Evolutionary conservation across 2,888 invertebrate genomes (phyloP).

Genomic region (Iphiclides podalirius): DNA sequence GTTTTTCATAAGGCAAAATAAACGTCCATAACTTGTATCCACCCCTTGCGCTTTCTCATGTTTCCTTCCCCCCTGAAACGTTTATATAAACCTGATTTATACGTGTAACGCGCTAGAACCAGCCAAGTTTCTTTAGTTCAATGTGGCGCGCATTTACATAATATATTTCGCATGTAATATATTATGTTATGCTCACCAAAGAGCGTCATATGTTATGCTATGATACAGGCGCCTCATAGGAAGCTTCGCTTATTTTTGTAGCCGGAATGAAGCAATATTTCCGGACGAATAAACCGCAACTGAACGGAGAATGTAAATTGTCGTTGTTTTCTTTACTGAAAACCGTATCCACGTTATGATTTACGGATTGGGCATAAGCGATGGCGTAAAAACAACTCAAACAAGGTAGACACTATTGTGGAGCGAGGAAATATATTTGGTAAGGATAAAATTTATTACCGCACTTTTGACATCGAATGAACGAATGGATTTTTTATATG

Average conservation of each 20-base stretch:
- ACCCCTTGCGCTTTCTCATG: conserved; percentile 34
- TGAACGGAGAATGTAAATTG: conserved; percentile 6
- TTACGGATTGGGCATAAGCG: not conserved
- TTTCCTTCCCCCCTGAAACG: conserved; percentile 31
- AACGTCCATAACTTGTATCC: conserved; percentile 31
- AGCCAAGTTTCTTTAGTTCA: conserved; percentile 36
- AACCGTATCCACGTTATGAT: conserved; percentile 7
- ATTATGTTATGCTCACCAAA: conserved; percentile 41
- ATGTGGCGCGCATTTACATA: conserved; percentile 58
- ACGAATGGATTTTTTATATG: too few species aligned
- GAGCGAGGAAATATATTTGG: not conserved
- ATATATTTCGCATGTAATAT: conserved; percentile 50
- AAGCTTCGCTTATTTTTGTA: conserved; percentile 23
- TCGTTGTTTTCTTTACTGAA: conserved; percentile 13
- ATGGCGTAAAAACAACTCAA: not conserved
- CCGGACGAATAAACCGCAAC: conserved; percentile 22
- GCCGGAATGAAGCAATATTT: conserved; percentile 21
- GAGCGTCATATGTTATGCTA: conserved; percentile 34
- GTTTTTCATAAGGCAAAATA: conserved; percentile 35
- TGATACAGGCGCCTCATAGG: conserved; percentile 25
- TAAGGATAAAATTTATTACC: not conserved
- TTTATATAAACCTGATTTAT: conserved; percentile 46
- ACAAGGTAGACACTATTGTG: not conserved
- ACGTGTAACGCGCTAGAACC: conserved; percentile 37
- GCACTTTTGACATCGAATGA: not conserved